Percentiles rank a stretch among this genome's conserved stretches.
These are phyloP conservation scores for Oreortyx pictus DNA, from an alignment of 2,797 vertebrate genomes.

Conservation along the genomic window DNA sequence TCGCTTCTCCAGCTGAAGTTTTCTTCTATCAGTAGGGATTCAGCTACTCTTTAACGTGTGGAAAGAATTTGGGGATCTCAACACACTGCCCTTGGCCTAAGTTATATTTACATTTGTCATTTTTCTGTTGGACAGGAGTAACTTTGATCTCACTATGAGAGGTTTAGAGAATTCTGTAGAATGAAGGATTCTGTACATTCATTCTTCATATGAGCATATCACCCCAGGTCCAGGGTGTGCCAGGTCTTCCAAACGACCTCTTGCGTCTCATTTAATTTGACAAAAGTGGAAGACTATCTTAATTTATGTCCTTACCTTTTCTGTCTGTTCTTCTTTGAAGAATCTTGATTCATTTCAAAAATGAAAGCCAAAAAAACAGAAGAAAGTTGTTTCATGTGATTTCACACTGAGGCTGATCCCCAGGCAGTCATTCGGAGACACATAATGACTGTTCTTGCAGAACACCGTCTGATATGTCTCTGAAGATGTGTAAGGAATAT, in stretches of 20 bases:
- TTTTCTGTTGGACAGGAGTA: background rate
- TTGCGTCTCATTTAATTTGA: too few species aligned
- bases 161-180: background rate
- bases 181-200: background rate
- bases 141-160: background rate
- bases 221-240: background rate
- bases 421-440: too few species aligned
- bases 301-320: too few species aligned
- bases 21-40: background rate
- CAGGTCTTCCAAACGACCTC: background rate
- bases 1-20: background rate
- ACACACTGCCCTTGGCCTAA: background rate
- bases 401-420: too few species aligned
- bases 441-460: too few species aligned
- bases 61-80: background rate
- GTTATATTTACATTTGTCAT: background rate
- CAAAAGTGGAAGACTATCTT: too few species aligned
- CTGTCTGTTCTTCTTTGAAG: too few species aligned
- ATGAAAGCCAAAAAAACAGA: too few species aligned
- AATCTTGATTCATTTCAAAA: too few species aligned
- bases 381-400: too few species aligned
- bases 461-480: too few species aligned
- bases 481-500: too few species aligned
- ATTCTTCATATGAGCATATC: background rate
- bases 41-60: background rate